Base-by-base conservation (phyloP, 2,797 vertebrate species). In the Oreonectes daqikongensis region DNA sequence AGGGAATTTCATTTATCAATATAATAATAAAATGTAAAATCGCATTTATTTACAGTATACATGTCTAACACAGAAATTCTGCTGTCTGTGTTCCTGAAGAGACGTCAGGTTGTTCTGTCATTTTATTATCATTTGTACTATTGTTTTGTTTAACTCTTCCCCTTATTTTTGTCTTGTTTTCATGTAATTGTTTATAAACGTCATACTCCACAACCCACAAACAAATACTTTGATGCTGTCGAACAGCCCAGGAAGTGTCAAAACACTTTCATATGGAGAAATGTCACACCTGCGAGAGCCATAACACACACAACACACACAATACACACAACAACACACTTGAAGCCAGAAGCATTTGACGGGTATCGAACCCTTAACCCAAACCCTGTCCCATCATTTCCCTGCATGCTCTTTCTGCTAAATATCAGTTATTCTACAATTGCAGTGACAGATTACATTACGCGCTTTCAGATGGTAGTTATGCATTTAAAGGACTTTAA, bases 271-370 rank as follows among this genome's bases (percentile, higher is more conserved):
- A 42, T 42, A 42, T 42, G 40, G 44, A 50, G 6, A 50, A 20
- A 50, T 18, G 22, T 55, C 12, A 11, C 24, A 12, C 42, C 46
- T 28, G n/a, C n/a, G n/a, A 67, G 32, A 42, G 57, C 60, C 22
- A 30, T 38, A 9, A 53, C 38, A 69, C 46, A 53, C 7, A 8
- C n/a, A 50, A 8, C 2, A 40, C 57, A 1, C 26, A 20, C 68
- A 5, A 26, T 17, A 17, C 32, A 46, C 50, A 48, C 3, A 68
- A 42, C 50, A 35, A 35, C 18, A 35, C 28, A 8, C 1, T 18
- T 61, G 17, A 48, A 24, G 63, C 44, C 75, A 71, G 75, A 84
- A 75, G 79, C 84, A 84, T 81, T 84, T 84, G 79, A 84, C 82
- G 82, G 77, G 61, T 70, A 42, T 72, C 53, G 15, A 79, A 44